Conservation (phyloP, 2,888 invertebrate genomes). For the Coleophora flavipennella region DNA sequence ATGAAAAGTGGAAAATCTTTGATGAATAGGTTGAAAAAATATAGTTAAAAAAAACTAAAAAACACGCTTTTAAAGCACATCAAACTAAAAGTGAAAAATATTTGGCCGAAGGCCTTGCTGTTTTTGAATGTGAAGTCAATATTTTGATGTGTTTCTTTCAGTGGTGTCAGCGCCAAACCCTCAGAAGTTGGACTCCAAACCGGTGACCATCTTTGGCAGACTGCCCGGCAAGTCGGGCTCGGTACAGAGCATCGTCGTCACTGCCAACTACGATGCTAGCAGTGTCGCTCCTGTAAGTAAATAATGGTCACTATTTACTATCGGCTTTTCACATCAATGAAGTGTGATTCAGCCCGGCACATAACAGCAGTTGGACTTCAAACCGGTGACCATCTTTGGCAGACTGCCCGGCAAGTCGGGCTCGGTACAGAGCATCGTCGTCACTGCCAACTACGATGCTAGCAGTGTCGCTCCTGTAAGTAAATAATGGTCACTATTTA, state of each 20-base stretch:
- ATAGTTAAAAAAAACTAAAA: too few relatives aligned
- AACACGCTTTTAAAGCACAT: too few relatives aligned
- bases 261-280: conserved; percentile 94
- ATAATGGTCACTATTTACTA: too few relatives aligned
- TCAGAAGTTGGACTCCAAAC: conserved; percentile 83
- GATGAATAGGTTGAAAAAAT: too few relatives aligned
- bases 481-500: conserved; percentile 20
- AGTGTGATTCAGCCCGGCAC: too few relatives aligned
- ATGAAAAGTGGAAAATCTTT: too few relatives aligned
- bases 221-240: conserved; percentile 81
- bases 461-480: conserved; percentile 92
- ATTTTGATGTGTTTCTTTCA: conserved; percentile 23
- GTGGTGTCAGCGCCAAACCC: conserved; percentile 84
- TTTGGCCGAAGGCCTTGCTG: too few relatives aligned
- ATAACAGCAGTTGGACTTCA: conserved; percentile 83
- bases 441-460: conserved; percentile 95
- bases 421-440: conserved; percentile 86
- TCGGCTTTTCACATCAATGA: too few relatives aligned
- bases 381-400: conserved; percentile 90
- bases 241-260: conserved; percentile 89
- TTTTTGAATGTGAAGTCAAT: too few relatives aligned
- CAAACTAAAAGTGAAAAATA: too few relatives aligned
- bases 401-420: conserved; percentile 83
- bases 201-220: conserved; percentile 90
- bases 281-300: conserved; percentile 90